Percentiles rank a stretch among this genome's conserved stretches.
phyloP scores from a whole-genome alignment of 2,113 vertebrate species.

The Oncorhynchus mykiss region DNA sequence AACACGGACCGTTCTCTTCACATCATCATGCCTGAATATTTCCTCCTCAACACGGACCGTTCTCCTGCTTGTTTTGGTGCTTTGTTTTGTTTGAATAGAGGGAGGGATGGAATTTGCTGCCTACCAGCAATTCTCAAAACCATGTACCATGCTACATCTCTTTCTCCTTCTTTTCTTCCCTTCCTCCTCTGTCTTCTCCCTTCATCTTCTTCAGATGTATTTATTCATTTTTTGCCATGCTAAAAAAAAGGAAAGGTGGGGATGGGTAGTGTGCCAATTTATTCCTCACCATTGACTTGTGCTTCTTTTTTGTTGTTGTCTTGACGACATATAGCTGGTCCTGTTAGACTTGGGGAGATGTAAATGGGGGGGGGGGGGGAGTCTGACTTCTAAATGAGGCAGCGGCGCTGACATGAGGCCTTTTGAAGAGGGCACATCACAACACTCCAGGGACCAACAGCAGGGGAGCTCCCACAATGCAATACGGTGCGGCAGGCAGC shows the following conservation, averaged over 20 bases:
- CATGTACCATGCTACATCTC: constrained; percentile 13
- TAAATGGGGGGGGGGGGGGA: constrained; percentile 43
- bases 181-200: background rate
- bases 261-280: background rate
- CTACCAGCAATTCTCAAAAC: background rate
- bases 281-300: constrained; percentile 55
- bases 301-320: constrained; percentile 12
- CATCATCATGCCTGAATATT: background rate
- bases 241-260: constrained; percentile 4
- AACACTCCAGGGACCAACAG: constrained; percentile 50
- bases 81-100: background rate
- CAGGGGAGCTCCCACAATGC: constrained; percentile 55
- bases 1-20: background rate
- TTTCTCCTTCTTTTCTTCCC: background rate
- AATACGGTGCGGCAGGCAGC: constrained; percentile 4
- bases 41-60: background rate
- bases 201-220: background rate
- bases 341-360: constrained; percentile 57
- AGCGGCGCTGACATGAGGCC: constrained; percentile 29
- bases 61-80: background rate
- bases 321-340: constrained; percentile 60
- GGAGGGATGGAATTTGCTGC: background rate
- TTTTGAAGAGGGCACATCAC: constrained; percentile 56
- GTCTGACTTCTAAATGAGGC: constrained; percentile 40
- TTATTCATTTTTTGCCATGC: background rate